phyloP scores from a whole-genome alignment of 1,140 invertebrate species.

The Orchestia grillus region DNA sequence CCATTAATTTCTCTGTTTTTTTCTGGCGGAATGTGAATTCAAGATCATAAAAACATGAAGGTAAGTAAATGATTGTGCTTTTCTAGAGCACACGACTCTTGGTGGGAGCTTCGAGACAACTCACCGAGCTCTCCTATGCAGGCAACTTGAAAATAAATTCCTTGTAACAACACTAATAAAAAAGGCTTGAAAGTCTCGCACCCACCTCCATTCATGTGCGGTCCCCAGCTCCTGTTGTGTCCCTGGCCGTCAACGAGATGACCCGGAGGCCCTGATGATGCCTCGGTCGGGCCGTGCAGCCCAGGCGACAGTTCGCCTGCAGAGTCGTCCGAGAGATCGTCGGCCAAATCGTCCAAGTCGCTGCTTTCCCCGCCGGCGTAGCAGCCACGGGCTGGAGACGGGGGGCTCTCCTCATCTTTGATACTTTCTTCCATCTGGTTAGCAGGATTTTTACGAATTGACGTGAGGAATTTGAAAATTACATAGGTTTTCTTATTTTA shows the following conservation, averaged over 20 bases:
- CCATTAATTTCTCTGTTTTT: too few relatives aligned
- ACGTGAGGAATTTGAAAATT: neutral
- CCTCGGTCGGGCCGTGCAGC: neutral
- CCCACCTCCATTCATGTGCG: neutral
- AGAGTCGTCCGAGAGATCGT: constrained; percentile 31
- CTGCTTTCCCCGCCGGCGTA: constrained; percentile 30
- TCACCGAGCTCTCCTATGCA: too few relatives aligned
- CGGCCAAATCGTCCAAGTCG: constrained; percentile 22
- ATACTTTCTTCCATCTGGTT: constrained; percentile 47
- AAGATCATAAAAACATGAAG: too few relatives aligned
- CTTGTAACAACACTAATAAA: too few relatives aligned
- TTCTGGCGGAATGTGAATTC: too few relatives aligned
- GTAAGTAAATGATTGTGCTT: too few relatives aligned
- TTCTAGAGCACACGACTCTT: too few relatives aligned
- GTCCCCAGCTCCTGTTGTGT: neutral
- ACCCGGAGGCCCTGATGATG: neutral
- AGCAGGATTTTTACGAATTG: neutral
- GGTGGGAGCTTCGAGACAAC: too few relatives aligned
- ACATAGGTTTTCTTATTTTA: neutral
- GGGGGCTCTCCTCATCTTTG: constrained; percentile 22
- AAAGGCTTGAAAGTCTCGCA: too few relatives aligned
- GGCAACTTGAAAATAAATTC: too few relatives aligned
- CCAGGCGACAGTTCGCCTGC: constrained; percentile 12
- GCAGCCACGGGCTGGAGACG: constrained; percentile 34
- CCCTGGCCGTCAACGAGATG: neutral